Base-by-base conservation (phyloP, 2,113 vertebrate genomes). In the Caranx ignobilis region DNA sequence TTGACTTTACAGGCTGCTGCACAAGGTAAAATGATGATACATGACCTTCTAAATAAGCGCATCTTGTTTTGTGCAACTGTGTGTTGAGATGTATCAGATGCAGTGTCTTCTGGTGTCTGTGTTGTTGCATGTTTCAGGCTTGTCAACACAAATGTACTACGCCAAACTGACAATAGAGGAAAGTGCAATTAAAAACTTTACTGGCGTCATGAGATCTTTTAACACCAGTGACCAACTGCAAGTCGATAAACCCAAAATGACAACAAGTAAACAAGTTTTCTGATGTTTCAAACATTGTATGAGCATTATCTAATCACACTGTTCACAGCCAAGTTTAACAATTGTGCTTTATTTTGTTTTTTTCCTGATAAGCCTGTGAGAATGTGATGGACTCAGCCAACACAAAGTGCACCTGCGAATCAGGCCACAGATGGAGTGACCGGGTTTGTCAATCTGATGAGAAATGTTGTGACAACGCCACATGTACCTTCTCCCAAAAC, bases 231-330 rank as follows among this genome's bases (percentile, higher is more conserved):
- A 0, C 3, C 5, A 0, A 0, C 1, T 50, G 26, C 1, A 0
- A 0, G 19, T 93, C 8, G 0, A 26, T 0, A 0, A 11, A 0
- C 8, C 89, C 3, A 5, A 0, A 0, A 74, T 15, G 6, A 93
- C 92, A 66, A 92, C 92, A 92, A 34, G 94, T 95, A 90, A 88
- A 56, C 18, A 26, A 11, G 21, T 61, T 47, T 43, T 68, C 4
- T 75, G 10, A 47, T 63, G 18, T 50, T 70, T 19, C 10, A 52
- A 81, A 64, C 41, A 6, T 15, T 41, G 6, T 4, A 5, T 16
- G 0, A 56, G 7, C 3, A 41, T 10, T 11, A 41, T 41, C 8
- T 41, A 10, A 41, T 41, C 7, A 10, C 2, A 41, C 3, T 16
- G 0, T 50, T 11, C 3, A 16, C n/a, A 1, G 12, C 11, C 8